Base-by-base conservation (phyloP, 37 sponge, comb jelly and placozoan genomes). In the Ianthella basta region DNA sequence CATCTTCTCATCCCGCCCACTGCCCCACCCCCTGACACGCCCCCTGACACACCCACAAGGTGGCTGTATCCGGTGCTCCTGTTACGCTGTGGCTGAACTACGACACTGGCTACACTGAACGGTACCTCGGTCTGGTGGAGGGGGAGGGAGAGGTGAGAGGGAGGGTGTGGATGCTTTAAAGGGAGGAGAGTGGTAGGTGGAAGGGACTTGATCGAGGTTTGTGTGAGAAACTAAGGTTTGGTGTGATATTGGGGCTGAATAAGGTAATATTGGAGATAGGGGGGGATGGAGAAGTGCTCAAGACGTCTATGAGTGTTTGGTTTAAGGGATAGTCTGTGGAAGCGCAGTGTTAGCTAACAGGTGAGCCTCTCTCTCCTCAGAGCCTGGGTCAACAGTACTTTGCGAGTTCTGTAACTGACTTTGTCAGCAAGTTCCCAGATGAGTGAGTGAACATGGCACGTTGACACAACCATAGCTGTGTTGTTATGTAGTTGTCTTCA, bases 101-200 rank as follows among this genome's bases (percentile, higher is more conserved):
- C 56, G 97, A 97, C 72, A 97, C 94, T 15, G 97, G 89, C 23
- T 97, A 97, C 82, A 97, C 94, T 53, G 97, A 97, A 72, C 72
- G 94, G 37, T 97, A 92, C 67, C 87, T 97, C 68, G 91, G 94
- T 15, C 83, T 73, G 53, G 78, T 75, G 32, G 38, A 75, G 53
- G 78, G 78, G 39, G 78, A 75, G 15, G 78, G 82, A 82, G 33
- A 38, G 60, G 34, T 82, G 56, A 32, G 63, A 35, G 61, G 59
- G 21, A 23, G 60, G 64, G 33, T 4, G 82, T 6, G 16, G 60
- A 1, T 29, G 64, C 3, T 4, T 61, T 4, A 61, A 27, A 10
- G 64, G 29, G 29, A 27, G 29, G 64, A 4, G 12, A 44, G n/a
- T 33, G 37, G 27, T 3, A 44, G 50, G 3, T 3, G 50, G 50